Evolutionary conservation across 2,797 vertebrate species (phyloP), one percentile per base, ranked within the genome.

Genomic region (Buphagus erythrorhynchus): DNA sequence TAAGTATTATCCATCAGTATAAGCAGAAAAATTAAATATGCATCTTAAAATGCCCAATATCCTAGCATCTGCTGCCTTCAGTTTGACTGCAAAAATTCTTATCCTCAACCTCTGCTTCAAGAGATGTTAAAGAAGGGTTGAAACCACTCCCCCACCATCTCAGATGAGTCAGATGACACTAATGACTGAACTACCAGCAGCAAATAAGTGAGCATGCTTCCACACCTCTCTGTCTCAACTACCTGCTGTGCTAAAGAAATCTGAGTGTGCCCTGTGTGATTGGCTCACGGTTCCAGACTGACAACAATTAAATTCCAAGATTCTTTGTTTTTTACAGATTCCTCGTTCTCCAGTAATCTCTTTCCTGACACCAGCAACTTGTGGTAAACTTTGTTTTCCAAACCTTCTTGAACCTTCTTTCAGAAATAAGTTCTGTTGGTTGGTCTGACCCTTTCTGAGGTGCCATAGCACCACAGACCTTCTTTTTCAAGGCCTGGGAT

Each of bases 151-250:
- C 13, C 16, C 16, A 38, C 31, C 7, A 29, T 59, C 48, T 77
- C 52, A 62, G 18, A 54, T 12, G 28, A 52, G 6, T 28, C 48
- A 38, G 12, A 49, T 66, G 10, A 62, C 3, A 2, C 25, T 20
- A 57, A 43, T 52, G 62, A 62, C 20, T 9, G 25, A 29, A 16
- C 4, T 52, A 45, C 10, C 0, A 2, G 3, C 35, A 77, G 24
- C 1, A 7, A 63, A 31, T 58, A 78, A 21, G 8, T 15, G 15
- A 71, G 3, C 17, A 31, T 1, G 0, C 5, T 62, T 14, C 11
- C 16, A 49, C 12, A 62, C 4, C 16, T 31, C 26, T 81, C n/a
- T 29, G 16, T 28, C 0, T 2, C 43, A 54, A 3, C 14, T 4
- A 4, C 28, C 40, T 77, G 18, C n/a, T 81, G 16, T 31, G 18